These are phyloP conservation scores for Prionace glauca DNA, from an alignment of 2,797 vertebrate genomes.

Conservation along the genomic window DNA sequence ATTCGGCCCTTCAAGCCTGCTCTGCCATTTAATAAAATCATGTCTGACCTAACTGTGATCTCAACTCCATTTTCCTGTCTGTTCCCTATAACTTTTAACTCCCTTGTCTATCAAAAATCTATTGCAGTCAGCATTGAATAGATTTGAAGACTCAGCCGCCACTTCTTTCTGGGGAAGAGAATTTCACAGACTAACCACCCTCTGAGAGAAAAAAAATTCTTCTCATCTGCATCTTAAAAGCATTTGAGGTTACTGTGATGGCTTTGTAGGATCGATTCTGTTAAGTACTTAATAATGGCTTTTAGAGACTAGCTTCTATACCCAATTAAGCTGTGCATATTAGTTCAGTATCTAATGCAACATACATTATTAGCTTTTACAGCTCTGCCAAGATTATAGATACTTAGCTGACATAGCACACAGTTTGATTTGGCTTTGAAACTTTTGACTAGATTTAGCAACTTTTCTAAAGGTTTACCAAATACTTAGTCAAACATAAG, in stretches of 20 bases:
- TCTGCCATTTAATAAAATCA: no score
- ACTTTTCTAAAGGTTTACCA: neutral
- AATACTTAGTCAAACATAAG: neutral
- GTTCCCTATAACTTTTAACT: no score
- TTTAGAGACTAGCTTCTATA: neutral
- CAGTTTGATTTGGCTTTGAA: neutral
- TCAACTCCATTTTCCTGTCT: no score
- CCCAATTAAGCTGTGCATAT: neutral
- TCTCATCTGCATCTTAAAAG: no score
- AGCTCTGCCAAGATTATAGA: neutral
- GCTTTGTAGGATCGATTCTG: neutral
- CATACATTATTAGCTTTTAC: conserved; percentile 15
- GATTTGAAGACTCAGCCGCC: no score
- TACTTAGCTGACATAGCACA: neutral
- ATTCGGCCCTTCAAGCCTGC: no score
- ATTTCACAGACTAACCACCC: no score
- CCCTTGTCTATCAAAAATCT: no score
- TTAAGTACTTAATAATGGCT: neutral
- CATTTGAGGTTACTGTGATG: neutral
- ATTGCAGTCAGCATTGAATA: no score
- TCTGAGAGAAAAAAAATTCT: no score
- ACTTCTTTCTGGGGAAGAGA: no score
- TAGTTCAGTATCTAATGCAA: neutral
- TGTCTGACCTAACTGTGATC: no score
- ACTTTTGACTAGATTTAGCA: neutral